Evolutionary conservation across 2,113 vertebrate species (phyloP).

Genomic region (Bubo blakistoni): DNA sequence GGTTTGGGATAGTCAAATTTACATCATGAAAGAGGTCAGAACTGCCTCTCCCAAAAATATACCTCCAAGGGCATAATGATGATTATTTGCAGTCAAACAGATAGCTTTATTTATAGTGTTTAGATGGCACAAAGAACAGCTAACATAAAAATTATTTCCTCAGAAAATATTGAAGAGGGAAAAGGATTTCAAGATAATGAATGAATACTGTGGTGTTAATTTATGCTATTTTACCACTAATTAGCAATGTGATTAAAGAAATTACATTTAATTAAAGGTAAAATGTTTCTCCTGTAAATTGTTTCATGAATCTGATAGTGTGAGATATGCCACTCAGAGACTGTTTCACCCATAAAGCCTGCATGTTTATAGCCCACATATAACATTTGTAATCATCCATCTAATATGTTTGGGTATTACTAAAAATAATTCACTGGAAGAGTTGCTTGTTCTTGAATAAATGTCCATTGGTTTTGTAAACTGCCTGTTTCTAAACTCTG

Average conservation of each 20-base stretch:
- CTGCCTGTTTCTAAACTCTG: not conserved
- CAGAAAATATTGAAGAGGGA: not conserved
- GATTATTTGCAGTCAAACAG: not conserved
- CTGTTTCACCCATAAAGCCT: constrained; percentile 54
- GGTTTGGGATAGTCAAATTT: not conserved
- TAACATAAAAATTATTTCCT: not conserved
- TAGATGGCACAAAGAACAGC: not conserved
- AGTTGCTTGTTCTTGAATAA: constrained; percentile 67
- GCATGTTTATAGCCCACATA: constrained; percentile 51
- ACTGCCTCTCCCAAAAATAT: not conserved
- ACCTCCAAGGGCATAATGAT: not conserved
- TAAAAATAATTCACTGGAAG: constrained; percentile 47
- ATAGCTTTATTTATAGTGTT: not conserved
- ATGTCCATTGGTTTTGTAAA: constrained; percentile 49
- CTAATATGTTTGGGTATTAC: constrained; percentile 45
- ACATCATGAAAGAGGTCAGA: not conserved
- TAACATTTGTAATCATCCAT: constrained; percentile 60
- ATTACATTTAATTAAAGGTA: constrained; percentile 74
- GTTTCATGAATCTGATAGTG: constrained; percentile 59
- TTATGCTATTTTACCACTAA: constrained; percentile 55
- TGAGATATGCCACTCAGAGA: constrained; percentile 58
- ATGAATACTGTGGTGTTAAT: constrained; percentile 49
- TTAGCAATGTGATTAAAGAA: constrained; percentile 68
- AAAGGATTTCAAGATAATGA: constrained; percentile 27
- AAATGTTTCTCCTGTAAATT: constrained; percentile 67